Base-by-base conservation (phyloP, 1,140 invertebrate genomes). In the Diachasmimorpha longicaudata region DNA sequence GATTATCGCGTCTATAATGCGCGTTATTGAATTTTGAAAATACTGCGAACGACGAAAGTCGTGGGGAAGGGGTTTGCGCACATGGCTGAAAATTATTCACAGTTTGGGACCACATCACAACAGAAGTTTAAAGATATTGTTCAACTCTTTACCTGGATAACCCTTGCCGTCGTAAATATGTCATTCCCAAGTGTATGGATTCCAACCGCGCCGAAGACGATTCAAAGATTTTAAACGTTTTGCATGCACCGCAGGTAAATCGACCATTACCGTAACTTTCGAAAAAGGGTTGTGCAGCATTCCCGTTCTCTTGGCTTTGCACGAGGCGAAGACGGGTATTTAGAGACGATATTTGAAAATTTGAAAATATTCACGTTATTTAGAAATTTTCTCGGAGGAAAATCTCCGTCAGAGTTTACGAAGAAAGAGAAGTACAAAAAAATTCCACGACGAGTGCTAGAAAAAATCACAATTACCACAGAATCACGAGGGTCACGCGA, bases 81-180 rank as follows among this genome's bases (percentile, higher is more conserved):
- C 8, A 58, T 21, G 52, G 19, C 14, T 16, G 21, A 6, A 42
- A 42, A 42, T 42, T 63, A 23, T 63, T 63, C 58, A 23, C 58
- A 63, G 58, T 63, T 23, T 63, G 58, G 31, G 58, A 63, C 58
- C 23, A 31, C 48, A 52, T 52, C 48, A 52, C 48, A 52, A 52
- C 58, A 63, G 58, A 63, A 25, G 58, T 11, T 14, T 14, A 23
- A 19, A 55, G 6, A 63, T 63, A 25, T 63, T 63, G 21, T 63
- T 63, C 58, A 63, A 63, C 58, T 63, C 58, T 63, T 63, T 63
- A 63, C 58, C 58, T 63, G 58, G 13, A 6, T 11, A 63, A 63
- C 58, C 58, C 58, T 63, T 25, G 58, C 58, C 23, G 23, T 63
- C 58, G 58, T 63, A 63, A 63, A 63, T 63, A 63, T 63, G 58